Conservation (phyloP, 2,797 vertebrate species). For the Pogonophryne albipinna region DNA sequence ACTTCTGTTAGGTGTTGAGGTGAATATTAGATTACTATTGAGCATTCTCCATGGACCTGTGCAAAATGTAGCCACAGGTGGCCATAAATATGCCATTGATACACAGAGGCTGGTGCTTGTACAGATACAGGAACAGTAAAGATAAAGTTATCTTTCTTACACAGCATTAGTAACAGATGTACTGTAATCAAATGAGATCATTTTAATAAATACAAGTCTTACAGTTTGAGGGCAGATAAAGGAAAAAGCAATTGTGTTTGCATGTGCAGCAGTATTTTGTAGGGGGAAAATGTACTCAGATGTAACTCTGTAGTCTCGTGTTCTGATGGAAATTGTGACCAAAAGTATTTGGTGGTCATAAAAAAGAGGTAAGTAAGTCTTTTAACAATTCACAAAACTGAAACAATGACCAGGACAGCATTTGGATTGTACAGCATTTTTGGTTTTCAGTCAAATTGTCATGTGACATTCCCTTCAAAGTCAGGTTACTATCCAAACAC, state of each 20-base stretch:
- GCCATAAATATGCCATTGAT: not conserved
- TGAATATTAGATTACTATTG: constrained; percentile 41
- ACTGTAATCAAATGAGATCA: constrained; percentile 3
- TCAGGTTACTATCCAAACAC: constrained; percentile 11
- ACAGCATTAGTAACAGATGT: not conserved
- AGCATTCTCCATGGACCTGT: constrained; percentile 11
- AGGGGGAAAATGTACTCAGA: no score
- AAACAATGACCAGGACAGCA: not conserved
- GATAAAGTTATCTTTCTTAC: not conserved
- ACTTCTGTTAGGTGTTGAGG: constrained; percentile 12
- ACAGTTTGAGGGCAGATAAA: not conserved
- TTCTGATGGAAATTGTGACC: no score
- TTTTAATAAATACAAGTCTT: not conserved
- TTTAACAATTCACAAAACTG: no score
- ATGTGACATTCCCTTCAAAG: constrained; percentile 17
- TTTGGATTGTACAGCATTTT: constrained; percentile 12
- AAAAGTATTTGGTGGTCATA: no score
- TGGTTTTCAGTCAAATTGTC: not conserved
- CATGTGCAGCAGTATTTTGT: no score
- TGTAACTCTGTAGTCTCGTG: no score
- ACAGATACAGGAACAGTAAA: no score
- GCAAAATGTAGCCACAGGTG: constrained; percentile 19
- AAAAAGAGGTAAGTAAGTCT: no score
- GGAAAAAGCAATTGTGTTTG: no score
- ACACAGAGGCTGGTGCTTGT: no score